Evolutionary conservation across 1,140 invertebrate species (phyloP).

Genomic region (Tetragonula clypearis): DNA sequence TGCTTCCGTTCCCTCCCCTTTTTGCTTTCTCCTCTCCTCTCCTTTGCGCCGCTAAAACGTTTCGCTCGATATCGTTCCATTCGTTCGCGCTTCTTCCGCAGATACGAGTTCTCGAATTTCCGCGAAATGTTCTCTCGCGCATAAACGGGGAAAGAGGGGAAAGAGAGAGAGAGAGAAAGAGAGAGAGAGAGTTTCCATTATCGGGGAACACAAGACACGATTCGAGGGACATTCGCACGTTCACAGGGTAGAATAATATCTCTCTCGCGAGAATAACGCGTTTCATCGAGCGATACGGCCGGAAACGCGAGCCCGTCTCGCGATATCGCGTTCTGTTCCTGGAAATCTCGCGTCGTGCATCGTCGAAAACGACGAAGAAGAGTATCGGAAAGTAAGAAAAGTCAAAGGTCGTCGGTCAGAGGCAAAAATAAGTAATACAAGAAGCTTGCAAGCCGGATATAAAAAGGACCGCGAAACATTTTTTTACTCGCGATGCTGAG

Average conservation of each 20-base stretch:
- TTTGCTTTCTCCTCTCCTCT: neutral
- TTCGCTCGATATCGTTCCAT: neutral
- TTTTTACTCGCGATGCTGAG: too few relatives aligned
- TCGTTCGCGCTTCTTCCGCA: neutral
- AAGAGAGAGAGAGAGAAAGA: neutral
- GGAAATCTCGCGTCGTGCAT: neutral
- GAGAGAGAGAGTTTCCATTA: neutral
- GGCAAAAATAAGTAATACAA: too few relatives aligned
- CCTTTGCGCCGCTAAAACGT: neutral
- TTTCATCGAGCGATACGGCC: neutral
- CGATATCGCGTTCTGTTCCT: conserved; percentile 4
- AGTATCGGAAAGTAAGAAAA: neutral
- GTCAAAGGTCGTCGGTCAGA: too few relatives aligned
- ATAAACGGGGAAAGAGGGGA: neutral
- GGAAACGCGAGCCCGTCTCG: neutral
- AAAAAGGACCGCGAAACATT: too few relatives aligned
- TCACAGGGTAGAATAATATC: neutral
- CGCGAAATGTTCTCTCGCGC: neutral
- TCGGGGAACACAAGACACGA: neutral
- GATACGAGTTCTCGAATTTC: neutral
- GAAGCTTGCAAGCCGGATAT: too few relatives aligned
- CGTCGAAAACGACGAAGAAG: neutral
- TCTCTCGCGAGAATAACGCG: conserved; percentile 6
- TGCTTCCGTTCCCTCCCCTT: neutral
- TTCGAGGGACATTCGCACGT: neutral